Percentiles rank a stretch among this genome's conserved stretches.
phyloP scores from a whole-genome alignment of 1,140 invertebrate species.

The Mesaphorura yosii region DNA sequence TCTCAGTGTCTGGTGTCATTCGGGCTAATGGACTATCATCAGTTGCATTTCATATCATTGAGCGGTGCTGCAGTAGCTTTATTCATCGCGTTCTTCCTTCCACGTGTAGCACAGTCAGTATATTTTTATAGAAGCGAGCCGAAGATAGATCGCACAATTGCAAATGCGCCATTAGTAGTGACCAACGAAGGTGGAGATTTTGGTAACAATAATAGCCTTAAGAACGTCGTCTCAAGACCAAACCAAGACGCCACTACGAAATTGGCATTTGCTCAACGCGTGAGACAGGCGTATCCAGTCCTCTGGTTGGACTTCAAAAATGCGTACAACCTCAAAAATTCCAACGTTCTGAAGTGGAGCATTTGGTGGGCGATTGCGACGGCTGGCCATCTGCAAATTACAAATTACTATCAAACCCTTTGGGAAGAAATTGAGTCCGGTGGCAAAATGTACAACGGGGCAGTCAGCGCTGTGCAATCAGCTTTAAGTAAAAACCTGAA shows the following conservation, averaged over 20 bases:
- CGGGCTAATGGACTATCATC: constrained; percentile 13
- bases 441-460: constrained; percentile 55
- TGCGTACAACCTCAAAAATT: constrained; percentile 4
- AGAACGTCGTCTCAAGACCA: not conserved
- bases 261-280: not conserved
- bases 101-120: constrained; percentile 57
- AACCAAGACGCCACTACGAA: not conserved
- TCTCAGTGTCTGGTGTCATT: constrained; percentile 52
- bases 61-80: constrained; percentile 34
- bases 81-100: constrained; percentile 51
- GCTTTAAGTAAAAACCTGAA: constrained; percentile 46
- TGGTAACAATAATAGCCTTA: not conserved
- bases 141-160: no score
- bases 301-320: not conserved
- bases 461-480: constrained; percentile 61
- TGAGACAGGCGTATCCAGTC: not conserved
- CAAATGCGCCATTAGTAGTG: constrained; percentile 1
- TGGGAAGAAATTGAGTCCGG: constrained; percentile 42
- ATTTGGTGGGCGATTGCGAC: constrained; percentile 10
- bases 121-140: constrained; percentile 52
- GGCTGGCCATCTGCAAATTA: constrained; percentile 39
- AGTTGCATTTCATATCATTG: constrained; percentile 40
- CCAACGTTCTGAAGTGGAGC: constrained; percentile 8
- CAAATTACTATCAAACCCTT: constrained; percentile 64
- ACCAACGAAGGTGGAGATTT: not conserved